phyloP scores from a whole-genome alignment of 2,888 invertebrate species.

The Geophilus truncorum region DNA sequence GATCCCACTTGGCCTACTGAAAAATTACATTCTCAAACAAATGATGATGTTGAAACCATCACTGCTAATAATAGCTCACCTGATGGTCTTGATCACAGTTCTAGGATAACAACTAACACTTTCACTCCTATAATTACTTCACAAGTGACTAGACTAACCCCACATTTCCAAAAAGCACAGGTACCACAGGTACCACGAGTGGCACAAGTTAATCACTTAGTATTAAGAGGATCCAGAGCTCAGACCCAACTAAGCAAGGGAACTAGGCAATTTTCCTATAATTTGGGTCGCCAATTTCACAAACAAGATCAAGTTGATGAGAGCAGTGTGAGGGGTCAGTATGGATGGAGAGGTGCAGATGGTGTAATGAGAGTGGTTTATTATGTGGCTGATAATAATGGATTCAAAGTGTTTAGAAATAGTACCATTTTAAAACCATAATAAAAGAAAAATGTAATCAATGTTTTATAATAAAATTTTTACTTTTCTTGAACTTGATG shows the following conservation, averaged over 20 bases:
- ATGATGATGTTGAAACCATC: too few species aligned
- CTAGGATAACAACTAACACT: neutral
- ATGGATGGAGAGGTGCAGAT: slow-evolving; percentile 28
- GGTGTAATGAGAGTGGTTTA: neutral
- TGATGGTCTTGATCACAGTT: neutral
- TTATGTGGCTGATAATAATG: slow-evolving; percentile 8
- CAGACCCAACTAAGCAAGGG: neutral
- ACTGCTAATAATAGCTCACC: neutral
- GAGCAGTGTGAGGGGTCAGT: slow-evolving; percentile 1
- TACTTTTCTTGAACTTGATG: too few species aligned
- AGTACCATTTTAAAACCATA: neutral
- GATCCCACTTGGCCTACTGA: neutral
- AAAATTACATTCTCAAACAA: neutral
- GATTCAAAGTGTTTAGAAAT: slow-evolving; percentile 27
- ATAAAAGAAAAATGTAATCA: too few species aligned
- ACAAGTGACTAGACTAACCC: neutral
- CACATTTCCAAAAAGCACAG: neutral
- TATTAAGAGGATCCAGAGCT: neutral
- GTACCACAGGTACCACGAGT: neutral
- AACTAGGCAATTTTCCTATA: neutral
- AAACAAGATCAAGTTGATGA: neutral
- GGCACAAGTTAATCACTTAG: neutral
- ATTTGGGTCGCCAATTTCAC: slow-evolving; percentile 27
- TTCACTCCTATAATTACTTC: neutral
- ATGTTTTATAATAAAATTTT: too few species aligned